A percentile compares a stretch with the other conserved stretches of the same genome.
phyloP scores from a whole-genome alignment of 2,797 vertebrate genomes.

The Zalophus californianus region DNA sequence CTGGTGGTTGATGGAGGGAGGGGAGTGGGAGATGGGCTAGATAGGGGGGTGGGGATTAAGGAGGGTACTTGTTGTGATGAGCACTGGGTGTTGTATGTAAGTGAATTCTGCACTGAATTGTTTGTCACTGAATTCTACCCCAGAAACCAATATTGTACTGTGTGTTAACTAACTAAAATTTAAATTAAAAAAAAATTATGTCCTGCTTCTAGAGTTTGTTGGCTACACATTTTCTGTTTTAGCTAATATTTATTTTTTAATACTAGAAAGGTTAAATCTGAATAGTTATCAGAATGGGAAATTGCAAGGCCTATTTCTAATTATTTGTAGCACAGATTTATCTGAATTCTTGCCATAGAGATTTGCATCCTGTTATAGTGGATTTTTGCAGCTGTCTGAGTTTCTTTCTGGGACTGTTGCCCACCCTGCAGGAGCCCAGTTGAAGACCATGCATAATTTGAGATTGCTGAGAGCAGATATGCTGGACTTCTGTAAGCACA shows the following conservation, averaged over 20 bases:
- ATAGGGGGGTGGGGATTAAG: neutral
- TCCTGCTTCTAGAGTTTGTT: neutral
- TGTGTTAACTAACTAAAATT: neutral
- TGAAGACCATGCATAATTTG: conserved; percentile 99
- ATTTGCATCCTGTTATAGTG: neutral
- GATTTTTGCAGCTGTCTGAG: conserved; percentile 16
- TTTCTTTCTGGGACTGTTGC: conserved; percentile 36
- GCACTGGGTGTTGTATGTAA: neutral
- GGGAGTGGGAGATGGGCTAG: neutral
- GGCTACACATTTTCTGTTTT: neutral
- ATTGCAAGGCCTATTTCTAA: neutral
- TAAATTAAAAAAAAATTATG: neutral
- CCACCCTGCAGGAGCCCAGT: conserved; percentile 92
- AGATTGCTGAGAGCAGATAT: conserved; percentile 95
- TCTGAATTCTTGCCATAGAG: neutral
- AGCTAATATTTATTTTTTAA: neutral
- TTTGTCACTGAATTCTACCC: neutral
- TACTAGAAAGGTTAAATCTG: neutral
- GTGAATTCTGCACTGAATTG: neutral
- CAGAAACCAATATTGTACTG: neutral
- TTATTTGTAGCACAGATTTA: neutral
- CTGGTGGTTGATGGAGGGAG: neutral
- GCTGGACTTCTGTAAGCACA: conserved; percentile 97
- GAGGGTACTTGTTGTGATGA: neutral
- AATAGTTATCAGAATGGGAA: neutral